Base-by-base conservation (phyloP, 2,113 vertebrate genomes). In the Bungarus multicinctus region DNA sequence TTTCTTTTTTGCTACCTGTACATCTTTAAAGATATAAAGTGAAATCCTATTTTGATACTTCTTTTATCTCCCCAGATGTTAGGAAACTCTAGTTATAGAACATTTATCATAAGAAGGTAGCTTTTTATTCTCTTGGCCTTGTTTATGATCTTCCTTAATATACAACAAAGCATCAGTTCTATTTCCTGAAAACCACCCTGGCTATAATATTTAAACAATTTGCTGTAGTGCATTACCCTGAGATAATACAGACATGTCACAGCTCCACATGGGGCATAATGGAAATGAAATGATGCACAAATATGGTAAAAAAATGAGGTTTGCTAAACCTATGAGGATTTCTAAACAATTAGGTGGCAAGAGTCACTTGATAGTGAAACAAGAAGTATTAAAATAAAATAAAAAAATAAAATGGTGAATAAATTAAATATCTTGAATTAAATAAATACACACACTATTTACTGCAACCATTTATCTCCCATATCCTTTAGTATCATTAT, bases 131-230 rank as follows among this genome's bases (percentile, higher is more conserved):
- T 91, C 89, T 94, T 9, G 91, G 69, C 64, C 87, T 93, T 87
- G 53, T 91, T 93, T 93, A 92, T 53, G 91, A 93, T 89, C 90
- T 92, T 87, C 81, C 9, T 39, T 94, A 34, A 12, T n/a, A 43
- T 27, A 64, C 6, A 92, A 64, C 5, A 5, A 64, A 22, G 11
- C 45, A 64, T 85, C 18, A 43, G 23, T 43, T 91, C 10, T 7
- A 5, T 20, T 39, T n/a, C 55, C 45, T 88, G 23, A 91, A 87
- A 91, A 34, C 22, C 34, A 23, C 6, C 23, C 54, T 87, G 39
- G 27, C 2, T 50, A 58, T 43, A 50, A 91, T 54, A 50, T 39
- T 55, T 23, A 45, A 87, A 43, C 47, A 16, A 12, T 53, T 39
- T 90, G 25, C 58, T 85, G 20, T 60, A 91, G 6, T 43, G 54